These are phyloP conservation scores for Loripinus fragilis DNA, from an alignment of 2,888 invertebrate species.

Conservation along the genomic window DNA sequence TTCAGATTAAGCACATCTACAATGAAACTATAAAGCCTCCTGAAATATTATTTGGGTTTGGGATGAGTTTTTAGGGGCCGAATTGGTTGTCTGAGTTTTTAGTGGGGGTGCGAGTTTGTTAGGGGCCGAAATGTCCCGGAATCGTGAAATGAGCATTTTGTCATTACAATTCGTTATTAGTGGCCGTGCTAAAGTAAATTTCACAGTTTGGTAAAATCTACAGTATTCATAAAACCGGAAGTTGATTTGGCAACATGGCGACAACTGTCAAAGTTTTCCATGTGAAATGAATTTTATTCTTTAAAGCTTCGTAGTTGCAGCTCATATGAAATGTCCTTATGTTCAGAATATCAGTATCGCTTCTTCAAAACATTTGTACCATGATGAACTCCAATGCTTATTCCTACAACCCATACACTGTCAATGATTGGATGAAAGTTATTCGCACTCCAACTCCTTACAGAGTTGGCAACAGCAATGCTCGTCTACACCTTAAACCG, in stretches of 20 bases:
- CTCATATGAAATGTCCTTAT: too few species aligned
- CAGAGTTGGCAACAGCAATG: slow-evolving; percentile 89
- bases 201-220: not conserved
- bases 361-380: too few species aligned
- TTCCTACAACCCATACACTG: slow-evolving; percentile 45
- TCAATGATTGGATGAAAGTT: slow-evolving; percentile 93
- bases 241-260: slow-evolving; percentile 20
- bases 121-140: too few species aligned
- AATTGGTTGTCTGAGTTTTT: too few species aligned
- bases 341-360: too few species aligned
- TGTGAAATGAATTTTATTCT: not conserved
- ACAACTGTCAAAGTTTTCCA: not conserved
- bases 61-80: too few species aligned
- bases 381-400: not conserved
- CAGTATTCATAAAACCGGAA: not conserved
- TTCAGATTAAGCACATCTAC: too few species aligned
- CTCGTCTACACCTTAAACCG: slow-evolving; percentile 92
- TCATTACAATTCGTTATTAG: too few species aligned
- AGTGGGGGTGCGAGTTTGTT: too few species aligned
- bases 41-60: too few species aligned
- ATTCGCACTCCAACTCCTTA: slow-evolving; percentile 94
- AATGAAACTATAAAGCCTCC: too few species aligned
- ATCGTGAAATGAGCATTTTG: too few species aligned
- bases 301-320: not conserved
- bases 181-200: not conserved